Evolutionary conservation across 2,113 vertebrate genomes (phyloP).

Genomic region (Origma solitaria): DNA sequence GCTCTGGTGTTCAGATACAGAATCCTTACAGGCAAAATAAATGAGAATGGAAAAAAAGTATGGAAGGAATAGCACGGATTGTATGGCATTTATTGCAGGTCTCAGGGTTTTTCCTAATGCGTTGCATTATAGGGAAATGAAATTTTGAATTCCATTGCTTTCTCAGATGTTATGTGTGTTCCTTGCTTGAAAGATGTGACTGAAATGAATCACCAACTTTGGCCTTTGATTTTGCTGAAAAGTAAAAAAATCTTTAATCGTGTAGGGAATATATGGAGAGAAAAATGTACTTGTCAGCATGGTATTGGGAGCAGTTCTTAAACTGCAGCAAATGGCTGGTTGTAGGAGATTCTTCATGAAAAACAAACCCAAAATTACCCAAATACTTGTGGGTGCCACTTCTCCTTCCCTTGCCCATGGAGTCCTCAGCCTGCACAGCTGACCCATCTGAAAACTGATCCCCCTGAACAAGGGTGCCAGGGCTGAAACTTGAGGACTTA

Average conservation of each 20-base stretch:
- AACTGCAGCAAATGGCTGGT: background rate
- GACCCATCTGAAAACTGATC: background rate
- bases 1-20: background rate
- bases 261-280: background rate
- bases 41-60: background rate
- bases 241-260: background rate
- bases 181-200: background rate
- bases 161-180: background rate
- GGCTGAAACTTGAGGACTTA: background rate
- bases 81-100: background rate
- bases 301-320: background rate
- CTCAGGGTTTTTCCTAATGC: background rate
- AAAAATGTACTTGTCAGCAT: background rate
- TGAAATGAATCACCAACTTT: background rate
- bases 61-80: background rate
- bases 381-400: background rate
- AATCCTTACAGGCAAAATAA: background rate
- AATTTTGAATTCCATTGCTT: background rate
- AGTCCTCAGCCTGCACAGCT: rapidly evolving
- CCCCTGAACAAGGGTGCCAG: background rate
- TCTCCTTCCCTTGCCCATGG: background rate
- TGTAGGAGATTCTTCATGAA: background rate
- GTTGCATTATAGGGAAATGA: background rate
- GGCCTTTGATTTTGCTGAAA: background rate
- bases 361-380: background rate